Conservation (phyloP, 2,888 invertebrate species). For the Dioctria rufipes region DNA sequence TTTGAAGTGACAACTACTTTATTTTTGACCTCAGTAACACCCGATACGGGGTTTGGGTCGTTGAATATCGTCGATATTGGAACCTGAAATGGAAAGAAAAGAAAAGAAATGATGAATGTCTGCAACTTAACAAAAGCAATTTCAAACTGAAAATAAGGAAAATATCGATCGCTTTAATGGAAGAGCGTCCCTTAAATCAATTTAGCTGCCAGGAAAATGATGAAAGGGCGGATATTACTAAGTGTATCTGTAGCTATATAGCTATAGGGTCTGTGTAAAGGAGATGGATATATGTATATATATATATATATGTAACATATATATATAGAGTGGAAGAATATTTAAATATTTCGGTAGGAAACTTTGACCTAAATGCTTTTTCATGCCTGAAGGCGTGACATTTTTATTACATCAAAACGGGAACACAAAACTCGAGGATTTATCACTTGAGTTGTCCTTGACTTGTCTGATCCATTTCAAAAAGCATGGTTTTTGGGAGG, state of each 20-base stretch:
- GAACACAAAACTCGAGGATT: constrained; percentile 12
- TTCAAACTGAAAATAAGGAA: background rate
- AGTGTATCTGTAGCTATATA: background rate
- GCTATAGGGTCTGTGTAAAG: background rate
- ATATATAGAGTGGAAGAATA: background rate
- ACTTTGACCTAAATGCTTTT: constrained; percentile 2
- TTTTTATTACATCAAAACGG: constrained; percentile 38
- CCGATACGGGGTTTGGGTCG: constrained; percentile 61
- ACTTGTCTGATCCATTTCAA: background rate
- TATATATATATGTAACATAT: too few relatives aligned
- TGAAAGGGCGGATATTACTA: constrained; percentile 26
- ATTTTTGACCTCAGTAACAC: constrained; percentile 61
- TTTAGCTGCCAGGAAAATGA: constrained; percentile 41
- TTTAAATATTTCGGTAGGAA: background rate
- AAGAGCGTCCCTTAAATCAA: constrained; percentile 42
- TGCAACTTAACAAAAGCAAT: background rate
- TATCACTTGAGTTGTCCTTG: constrained; percentile 20
- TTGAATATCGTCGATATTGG: constrained; percentile 61
- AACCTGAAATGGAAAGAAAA: constrained; percentile 55
- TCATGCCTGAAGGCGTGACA: constrained; percentile 19
- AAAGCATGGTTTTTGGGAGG: background rate
- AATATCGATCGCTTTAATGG: constrained; percentile 30
- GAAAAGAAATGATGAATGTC: constrained; percentile 14
- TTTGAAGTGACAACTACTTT: constrained; percentile 60
- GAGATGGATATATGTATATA: too few relatives aligned